A percentile compares a stretch with the other conserved stretches of the same genome.
Conservation (phyloP, 2,797 vertebrate species). For the Acanthornis magna region DNA sequence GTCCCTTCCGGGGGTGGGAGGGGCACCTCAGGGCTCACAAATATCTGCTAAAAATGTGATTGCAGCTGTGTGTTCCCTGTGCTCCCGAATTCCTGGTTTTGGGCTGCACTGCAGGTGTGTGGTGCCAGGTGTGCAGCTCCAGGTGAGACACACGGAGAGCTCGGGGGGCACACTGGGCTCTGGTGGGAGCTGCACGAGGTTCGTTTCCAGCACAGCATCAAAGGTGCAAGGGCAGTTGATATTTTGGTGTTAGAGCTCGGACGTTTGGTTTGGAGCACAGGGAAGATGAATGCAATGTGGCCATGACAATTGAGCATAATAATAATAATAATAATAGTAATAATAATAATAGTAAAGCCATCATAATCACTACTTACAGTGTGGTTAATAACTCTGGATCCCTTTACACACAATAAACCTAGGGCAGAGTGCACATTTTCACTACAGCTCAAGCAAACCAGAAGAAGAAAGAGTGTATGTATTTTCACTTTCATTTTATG, state of each 20-base stretch:
- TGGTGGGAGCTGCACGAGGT: fast-evolving
- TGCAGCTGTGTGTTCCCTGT: not conserved
- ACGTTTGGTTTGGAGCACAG: not conserved
- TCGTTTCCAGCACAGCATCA: too few species aligned
- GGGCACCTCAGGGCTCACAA: not conserved
- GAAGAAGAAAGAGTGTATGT: not conserved
- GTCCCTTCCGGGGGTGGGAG: not conserved
- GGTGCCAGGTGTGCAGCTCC: too few species aligned
- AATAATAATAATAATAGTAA: too few species aligned
- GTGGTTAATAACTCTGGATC: not conserved
- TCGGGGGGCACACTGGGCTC: fast-evolving
- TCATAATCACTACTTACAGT: not conserved
- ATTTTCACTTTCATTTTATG: not conserved
- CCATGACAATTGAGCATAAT: not conserved
- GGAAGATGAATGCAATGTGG: not conserved
- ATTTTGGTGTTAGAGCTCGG: fast-evolving
- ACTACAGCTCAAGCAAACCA: not conserved
- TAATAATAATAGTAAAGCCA: not conserved
- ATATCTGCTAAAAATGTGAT: not conserved
- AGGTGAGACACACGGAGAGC: fast-evolving
- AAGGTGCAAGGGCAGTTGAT: not conserved
- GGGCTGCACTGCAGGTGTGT: not conserved
- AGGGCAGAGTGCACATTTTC: not conserved
- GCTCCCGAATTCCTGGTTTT: fast-evolving
- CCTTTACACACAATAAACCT: not conserved